phyloP scores from a whole-genome alignment of 2,888 invertebrate species.

The Agrilus mali region DNA sequence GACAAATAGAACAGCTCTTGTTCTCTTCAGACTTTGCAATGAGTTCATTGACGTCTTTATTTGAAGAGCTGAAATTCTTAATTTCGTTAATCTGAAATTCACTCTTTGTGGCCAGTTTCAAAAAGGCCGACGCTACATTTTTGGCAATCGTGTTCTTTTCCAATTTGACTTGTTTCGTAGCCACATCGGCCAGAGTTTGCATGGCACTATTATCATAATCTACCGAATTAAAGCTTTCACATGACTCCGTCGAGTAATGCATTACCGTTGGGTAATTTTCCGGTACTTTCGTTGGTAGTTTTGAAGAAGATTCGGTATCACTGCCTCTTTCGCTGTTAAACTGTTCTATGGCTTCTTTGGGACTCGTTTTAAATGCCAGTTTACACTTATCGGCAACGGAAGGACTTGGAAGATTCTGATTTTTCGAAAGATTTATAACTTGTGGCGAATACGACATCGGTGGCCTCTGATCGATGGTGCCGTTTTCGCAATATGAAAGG shows the following conservation, averaged over 20 bases:
- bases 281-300: no score
- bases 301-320: no score
- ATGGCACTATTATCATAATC: constrained; percentile 34
- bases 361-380: no score
- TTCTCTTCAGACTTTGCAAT: constrained; percentile 34
- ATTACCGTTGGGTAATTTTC: no score
- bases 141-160: constrained; percentile 42
- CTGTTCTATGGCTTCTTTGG: no score
- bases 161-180: constrained; percentile 32
- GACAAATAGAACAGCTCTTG: constrained; percentile 54
- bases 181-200: constrained; percentile 34
- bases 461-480: not conserved
- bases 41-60: constrained; percentile 29
- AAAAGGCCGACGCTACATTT: constrained; percentile 51
- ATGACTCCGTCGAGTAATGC: no score
- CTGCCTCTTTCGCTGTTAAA: constrained; percentile 4
- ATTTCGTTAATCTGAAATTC: constrained; percentile 22
- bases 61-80: constrained; percentile 16
- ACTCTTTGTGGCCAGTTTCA: constrained; percentile 44
- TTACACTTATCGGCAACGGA: no score
- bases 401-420: no score
- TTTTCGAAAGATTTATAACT: no score
- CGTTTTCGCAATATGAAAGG: not conserved
- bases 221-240: constrained; percentile 7
- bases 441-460: not conserved